Evolutionary conservation across 1,140 invertebrate species (phyloP).

Genomic region (Maniola jurtina): DNA sequence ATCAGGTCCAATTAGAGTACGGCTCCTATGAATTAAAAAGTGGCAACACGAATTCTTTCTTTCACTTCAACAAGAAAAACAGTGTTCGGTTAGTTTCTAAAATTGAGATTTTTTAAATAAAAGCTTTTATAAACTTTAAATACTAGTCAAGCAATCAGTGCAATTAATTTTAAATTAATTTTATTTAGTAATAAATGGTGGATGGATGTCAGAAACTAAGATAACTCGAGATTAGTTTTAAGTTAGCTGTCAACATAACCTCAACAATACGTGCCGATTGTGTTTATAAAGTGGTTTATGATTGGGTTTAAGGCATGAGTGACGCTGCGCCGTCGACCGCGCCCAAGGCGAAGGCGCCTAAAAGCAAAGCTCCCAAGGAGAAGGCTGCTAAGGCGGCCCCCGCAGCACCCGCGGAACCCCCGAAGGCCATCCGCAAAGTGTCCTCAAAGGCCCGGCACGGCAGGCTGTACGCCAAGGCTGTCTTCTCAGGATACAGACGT

Average conservation of each 20-base stretch:
- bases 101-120: constrained; percentile 41
- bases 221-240: constrained; percentile 58
- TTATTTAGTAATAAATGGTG: constrained; percentile 20
- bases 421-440: constrained; percentile 80
- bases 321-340: constrained; percentile 79
- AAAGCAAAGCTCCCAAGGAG: constrained; percentile 80
- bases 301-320: constrained; percentile 80
- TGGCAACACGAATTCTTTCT: constrained; percentile 56
- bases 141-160: neutral
- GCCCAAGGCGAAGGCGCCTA: constrained; percentile 81
- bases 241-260: constrained; percentile 72
- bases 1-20: too few relatives aligned
- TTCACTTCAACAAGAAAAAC: constrained; percentile 59
- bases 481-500: constrained; percentile 99
- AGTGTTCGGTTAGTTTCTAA: constrained; percentile 62
- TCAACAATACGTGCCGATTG: constrained; percentile 37
- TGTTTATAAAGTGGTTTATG: constrained; percentile 36
- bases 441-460: constrained; percentile 85
- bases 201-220: constrained; percentile 44
- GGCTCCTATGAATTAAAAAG: neutral
- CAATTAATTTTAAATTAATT: constrained; percentile 12
- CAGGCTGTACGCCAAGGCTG: constrained; percentile 96
- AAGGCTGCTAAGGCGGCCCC: constrained; percentile 78
- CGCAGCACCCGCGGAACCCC: constrained; percentile 69
- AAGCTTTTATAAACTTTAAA: constrained; percentile 22